phyloP scores from a whole-genome alignment of 2,797 vertebrate genomes.

The Apogon talboti region DNA sequence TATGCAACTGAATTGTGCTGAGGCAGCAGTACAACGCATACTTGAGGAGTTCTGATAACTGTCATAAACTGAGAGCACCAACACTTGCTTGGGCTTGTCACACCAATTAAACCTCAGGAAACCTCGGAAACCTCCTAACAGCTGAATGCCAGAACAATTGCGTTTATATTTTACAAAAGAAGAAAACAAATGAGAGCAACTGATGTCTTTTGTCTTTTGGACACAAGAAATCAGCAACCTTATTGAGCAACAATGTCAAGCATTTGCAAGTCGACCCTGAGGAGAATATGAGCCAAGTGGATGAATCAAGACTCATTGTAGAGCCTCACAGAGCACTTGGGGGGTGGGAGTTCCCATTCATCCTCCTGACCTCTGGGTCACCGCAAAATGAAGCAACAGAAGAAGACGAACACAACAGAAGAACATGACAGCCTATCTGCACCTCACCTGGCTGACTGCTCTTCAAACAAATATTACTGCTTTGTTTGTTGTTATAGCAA shows the following conservation, averaged over 20 bases:
- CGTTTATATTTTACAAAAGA: neutral
- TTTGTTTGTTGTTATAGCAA: conserved; percentile 72
- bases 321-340: conserved; percentile 2
- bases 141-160: neutral
- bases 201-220: neutral
- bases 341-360: conserved; percentile 10
- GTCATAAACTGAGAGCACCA: conserved; percentile 22
- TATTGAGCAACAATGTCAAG: neutral
- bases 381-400: conserved; percentile 19
- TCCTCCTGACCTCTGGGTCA: conserved; percentile 21
- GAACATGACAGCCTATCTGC: conserved; percentile 15
- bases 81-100: conserved; percentile 24
- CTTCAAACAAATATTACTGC: conserved; percentile 62
- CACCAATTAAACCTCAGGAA: conserved; percentile 2
- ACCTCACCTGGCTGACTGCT: conserved; percentile 47
- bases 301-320: conserved; percentile 16
- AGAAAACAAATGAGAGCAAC: neutral
- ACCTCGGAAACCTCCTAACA: neutral
- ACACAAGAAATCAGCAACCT: neutral
- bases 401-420: conserved; percentile 20
- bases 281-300: conserved; percentile 28
- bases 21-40: conserved; percentile 30
- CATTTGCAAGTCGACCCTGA: neutral
- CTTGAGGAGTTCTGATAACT: conserved; percentile 23
- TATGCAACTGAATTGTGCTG: conserved; percentile 16